Base-by-base conservation (phyloP, 1,140 invertebrate genomes). In the Spodoptera frugiperda region DNA sequence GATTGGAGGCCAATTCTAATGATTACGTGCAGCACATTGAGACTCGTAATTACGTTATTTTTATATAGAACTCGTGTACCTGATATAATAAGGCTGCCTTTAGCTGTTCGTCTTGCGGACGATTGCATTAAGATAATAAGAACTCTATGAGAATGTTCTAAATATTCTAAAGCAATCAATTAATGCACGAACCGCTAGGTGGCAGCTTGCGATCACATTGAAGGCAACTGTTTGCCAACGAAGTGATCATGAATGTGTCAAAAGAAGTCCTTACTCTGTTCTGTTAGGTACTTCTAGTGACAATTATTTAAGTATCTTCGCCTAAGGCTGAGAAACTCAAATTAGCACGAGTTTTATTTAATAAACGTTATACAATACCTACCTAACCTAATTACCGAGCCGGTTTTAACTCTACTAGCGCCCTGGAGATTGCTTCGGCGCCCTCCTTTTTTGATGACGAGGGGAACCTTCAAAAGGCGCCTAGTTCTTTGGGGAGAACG, bases 1-100 rank as follows among this genome's bases (percentile, higher is more conserved):
- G 14, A 57, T 67, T 68, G 48, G 51, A 76, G 17, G 19, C 15
- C 51, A 72, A 72, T 72, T 46, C 68, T 55, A 15, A 8, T 57
- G 68, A 72, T 72, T 72, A 72, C 68, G 17, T 48, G 33, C n/a
- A 15, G 30, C 51, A 57, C 68, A 72, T 8, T 44, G 2, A 12
- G 51, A 30, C 54, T 25, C 53, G 25, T 72, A 46, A 72, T 57
- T 25, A 67, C 44, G n/a, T 48, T 25, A 67, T 49, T 67, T 49
- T 49, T 17, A 49, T 39, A 19, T 46, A 67, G 4, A 44, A n/a
- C 19, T 15, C 48, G 63, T 49, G 63, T 67, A 19, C 6, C 9
- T 9, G 19, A 63, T 63, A 15, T 10, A 39, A 17, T 17, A 53
- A 53, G 33, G 59, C 33, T 44, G 59, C 17, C 33, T 39, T 25